Percentiles rank a stretch among this genome's conserved stretches.
Conservation (phyloP, 2,797 vertebrate species). For the Galagoides demidoff region DNA sequence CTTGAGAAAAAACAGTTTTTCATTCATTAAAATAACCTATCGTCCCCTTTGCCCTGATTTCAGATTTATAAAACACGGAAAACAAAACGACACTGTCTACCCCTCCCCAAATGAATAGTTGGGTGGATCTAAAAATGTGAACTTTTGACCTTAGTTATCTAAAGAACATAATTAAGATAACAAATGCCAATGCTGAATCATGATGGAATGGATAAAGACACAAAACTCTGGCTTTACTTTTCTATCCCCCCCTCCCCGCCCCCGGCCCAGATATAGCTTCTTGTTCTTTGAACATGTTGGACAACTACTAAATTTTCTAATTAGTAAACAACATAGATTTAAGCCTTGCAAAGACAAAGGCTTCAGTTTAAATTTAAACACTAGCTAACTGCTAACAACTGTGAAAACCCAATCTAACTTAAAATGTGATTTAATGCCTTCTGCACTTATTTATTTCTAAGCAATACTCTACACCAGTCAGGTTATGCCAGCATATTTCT, state of each 20-base stretch:
- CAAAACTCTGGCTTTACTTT: not conserved
- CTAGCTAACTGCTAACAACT: not conserved
- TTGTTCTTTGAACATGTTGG: not conserved
- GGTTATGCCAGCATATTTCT: not conserved
- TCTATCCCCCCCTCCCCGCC: not conserved
- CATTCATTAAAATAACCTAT: constrained; percentile 53
- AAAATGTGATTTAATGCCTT: not conserved
- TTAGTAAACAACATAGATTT: constrained; percentile 1
- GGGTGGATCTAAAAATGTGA: not conserved
- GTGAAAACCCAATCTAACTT: not conserved
- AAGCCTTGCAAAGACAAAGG: not conserved
- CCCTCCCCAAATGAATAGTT: not conserved
- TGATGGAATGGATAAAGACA: not conserved
- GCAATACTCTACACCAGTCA: not conserved
- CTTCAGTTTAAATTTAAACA: not conserved
- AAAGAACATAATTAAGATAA: constrained; percentile 18
- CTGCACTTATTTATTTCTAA: not conserved
- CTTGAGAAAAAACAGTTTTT: constrained; percentile 51
- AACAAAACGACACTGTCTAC: constrained; percentile 43
- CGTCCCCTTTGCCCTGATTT: constrained; percentile 46
- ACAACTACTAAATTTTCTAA: not conserved
- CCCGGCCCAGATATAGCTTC: too few species aligned
- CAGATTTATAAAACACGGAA: constrained; percentile 54
- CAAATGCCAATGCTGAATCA: not conserved
- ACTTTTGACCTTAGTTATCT: not conserved